Percentiles rank a stretch among this genome's conserved stretches.
These are phyloP conservation scores for Temnothorax nylanderi DNA, from an alignment of 1,140 invertebrate genomes.

Conservation along the genomic window DNA sequence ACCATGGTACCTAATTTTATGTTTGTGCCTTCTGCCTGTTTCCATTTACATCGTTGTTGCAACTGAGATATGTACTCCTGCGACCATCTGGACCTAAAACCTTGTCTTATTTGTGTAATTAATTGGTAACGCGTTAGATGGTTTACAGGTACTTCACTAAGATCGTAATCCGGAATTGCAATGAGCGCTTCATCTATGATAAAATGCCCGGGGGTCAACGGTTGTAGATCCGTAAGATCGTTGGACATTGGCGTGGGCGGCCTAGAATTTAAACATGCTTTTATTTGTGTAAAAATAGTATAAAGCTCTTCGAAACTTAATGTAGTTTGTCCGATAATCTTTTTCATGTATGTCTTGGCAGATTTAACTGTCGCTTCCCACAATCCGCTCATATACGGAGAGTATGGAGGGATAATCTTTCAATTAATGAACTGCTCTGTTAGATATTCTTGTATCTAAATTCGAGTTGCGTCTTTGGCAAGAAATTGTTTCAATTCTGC, in stretches of 20 bases:
- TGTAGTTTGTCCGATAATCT: background rate
- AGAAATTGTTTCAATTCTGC: background rate
- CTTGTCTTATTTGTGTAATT: constrained; percentile 49
- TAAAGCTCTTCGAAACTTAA: background rate
- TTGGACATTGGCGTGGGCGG: too few relatives aligned
- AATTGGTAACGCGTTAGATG: constrained; percentile 65
- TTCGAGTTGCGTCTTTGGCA: background rate
- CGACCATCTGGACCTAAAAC: constrained; percentile 67
- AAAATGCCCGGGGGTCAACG: background rate
- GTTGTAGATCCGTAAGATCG: constrained; percentile 47
- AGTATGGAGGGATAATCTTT: background rate
- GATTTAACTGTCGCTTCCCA: constrained; percentile 8
- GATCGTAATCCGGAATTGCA: background rate
- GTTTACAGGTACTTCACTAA: constrained; percentile 17
- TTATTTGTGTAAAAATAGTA: background rate
- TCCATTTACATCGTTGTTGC: background rate
- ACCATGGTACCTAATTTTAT: background rate
- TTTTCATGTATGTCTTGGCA: background rate
- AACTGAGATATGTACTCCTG: constrained; percentile 68
- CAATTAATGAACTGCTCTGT: background rate
- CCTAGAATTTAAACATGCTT: background rate
- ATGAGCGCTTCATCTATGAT: background rate
- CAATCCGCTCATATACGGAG: background rate
- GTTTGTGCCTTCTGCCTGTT: too few relatives aligned
- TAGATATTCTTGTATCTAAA: background rate